Evolutionary conservation across 37 sponge, comb jelly and placozoan genomes (phyloP).

Genomic region (Oscarella lobularis): DNA sequence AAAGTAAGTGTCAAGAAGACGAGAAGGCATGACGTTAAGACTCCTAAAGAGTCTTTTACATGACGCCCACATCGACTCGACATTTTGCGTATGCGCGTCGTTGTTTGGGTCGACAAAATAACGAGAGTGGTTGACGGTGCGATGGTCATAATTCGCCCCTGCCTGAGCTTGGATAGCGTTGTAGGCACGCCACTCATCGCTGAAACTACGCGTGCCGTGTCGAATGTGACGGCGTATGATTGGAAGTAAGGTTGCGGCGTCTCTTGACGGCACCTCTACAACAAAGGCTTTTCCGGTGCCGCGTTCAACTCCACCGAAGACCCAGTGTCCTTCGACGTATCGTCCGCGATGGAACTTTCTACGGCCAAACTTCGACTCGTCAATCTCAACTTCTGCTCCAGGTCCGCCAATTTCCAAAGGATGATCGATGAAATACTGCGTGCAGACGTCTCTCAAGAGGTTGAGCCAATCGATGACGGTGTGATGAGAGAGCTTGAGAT

Average conservation of each 20-base stretch:
- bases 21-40: no score
- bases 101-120: constrained; percentile 27
- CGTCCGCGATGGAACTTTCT: constrained; percentile 26
- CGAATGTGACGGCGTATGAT: constrained; percentile 17
- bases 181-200: constrained; percentile 19
- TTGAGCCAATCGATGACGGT: constrained; percentile 22
- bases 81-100: no score
- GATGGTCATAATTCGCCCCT: constrained; percentile 3
- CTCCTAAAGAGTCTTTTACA: no score
- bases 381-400: constrained; percentile 17
- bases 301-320: constrained; percentile 30
- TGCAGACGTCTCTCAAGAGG: constrained; percentile 18
- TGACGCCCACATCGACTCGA: no score
- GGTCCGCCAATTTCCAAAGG: constrained; percentile 23
- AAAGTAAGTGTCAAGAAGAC: constrained; percentile 9
- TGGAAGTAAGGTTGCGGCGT: constrained; percentile 32
- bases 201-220: constrained; percentile 2
- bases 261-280: constrained; percentile 14
- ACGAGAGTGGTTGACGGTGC: constrained; percentile 25
- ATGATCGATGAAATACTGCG: constrained; percentile 17
- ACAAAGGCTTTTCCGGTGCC: constrained; percentile 19
- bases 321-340: constrained; percentile 31
- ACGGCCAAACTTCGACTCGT: constrained; percentile 20
- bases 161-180: neutral
- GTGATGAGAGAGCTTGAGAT: neutral